These are phyloP conservation scores for Lophius americanus DNA, from an alignment of 2,797 vertebrate genomes.

Conservation along the genomic window DNA sequence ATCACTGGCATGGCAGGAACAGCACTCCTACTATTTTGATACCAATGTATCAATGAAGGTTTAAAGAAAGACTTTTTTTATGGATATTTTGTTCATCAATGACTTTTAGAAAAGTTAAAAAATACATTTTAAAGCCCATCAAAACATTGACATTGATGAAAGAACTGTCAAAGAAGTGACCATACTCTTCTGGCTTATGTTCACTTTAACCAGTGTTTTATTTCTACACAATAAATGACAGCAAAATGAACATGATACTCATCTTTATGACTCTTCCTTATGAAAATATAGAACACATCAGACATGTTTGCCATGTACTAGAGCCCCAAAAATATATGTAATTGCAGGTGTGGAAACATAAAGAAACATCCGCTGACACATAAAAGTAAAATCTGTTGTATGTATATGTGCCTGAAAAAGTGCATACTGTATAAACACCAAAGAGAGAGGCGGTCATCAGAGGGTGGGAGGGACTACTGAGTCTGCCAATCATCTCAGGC, in stretches of 20 bases:
- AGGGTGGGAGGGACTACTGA: slow-evolving; percentile 41
- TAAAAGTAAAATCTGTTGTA: slow-evolving; percentile 67
- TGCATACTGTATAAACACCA: slow-evolving; percentile 73
- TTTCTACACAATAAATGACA: slow-evolving; percentile 85
- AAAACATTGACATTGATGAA: neutral
- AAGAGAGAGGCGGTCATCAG: slow-evolving; percentile 64
- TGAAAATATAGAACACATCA: slow-evolving; percentile 81
- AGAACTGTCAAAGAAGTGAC: slow-evolving; percentile 36
- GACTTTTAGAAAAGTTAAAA: slow-evolving; percentile 28
- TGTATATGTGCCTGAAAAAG: slow-evolving; percentile 80
- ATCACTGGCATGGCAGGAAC: slow-evolving; percentile 75
- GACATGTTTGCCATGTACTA: slow-evolving; percentile 79
- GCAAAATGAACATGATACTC: slow-evolving; percentile 82
- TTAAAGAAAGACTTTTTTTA: slow-evolving; percentile 53
- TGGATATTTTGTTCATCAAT: slow-evolving; percentile 18
- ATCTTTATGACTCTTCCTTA: slow-evolving; percentile 79
- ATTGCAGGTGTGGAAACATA: slow-evolving; percentile 76
- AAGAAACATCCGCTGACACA: slow-evolving; percentile 66
- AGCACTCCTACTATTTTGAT: slow-evolving; percentile 61
- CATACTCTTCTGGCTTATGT: slow-evolving; percentile 44
- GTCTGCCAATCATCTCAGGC: slow-evolving; percentile 39
- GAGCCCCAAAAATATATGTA: slow-evolving; percentile 80
- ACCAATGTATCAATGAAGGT: slow-evolving; percentile 69
- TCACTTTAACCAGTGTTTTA: slow-evolving; percentile 85
- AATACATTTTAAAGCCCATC: neutral